Base-by-base conservation (phyloP, 2,797 vertebrate genomes). In the Hypotaenidia philippensis region DNA sequence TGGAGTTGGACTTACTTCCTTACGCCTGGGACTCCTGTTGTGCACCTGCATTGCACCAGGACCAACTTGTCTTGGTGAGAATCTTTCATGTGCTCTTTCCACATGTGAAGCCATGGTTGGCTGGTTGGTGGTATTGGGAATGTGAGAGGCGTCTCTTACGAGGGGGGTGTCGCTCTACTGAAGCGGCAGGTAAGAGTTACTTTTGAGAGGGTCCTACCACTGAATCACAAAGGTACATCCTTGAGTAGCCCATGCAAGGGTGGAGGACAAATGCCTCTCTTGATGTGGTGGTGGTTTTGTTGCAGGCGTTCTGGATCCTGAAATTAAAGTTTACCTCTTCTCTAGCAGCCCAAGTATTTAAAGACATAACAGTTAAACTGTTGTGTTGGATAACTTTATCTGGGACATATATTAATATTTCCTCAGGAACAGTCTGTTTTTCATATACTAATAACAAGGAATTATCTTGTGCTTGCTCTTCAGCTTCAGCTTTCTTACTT, bases 211-310 rank as follows among this genome's bases (percentile, higher is more conserved):
- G 9, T 68, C 23, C 11, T 80, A 9, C 45, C 4, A 2, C 26
- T 60, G 52, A 68, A n/a, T 50, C 49, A 16, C 16, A 4, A 29
- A 55, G 44, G 26, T 27, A 15, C 3, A 17, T 55, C 20, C 41
- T 75, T 6, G 6, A 53, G 5, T 36, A 50, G 32, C 36, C 14
- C 29, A 29, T 63, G 21, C 1, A 2, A 72, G 17, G 18, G 29
- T 68, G 18, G 50, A 68, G 72, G 40, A 26, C 13, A 18, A 52
- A 34, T 2, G 2, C 0, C 0, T 52, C 61, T 72, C 60, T 72
- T 31, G n/a, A 25, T 55, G 20, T 9, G 45, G 15, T 41, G 32
- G 25, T n/a, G 36, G 26, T 49, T 70, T 32, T 74, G n/a, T 38
- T 53, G 7, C 41, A 64, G 56, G 8, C 6, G 74, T 79, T 82